Percentiles rank a stretch among this genome's conserved stretches.
These are phyloP conservation scores for Xerus inauris DNA, from an alignment of 2,113 vertebrate species.

Conservation along the genomic window DNA sequence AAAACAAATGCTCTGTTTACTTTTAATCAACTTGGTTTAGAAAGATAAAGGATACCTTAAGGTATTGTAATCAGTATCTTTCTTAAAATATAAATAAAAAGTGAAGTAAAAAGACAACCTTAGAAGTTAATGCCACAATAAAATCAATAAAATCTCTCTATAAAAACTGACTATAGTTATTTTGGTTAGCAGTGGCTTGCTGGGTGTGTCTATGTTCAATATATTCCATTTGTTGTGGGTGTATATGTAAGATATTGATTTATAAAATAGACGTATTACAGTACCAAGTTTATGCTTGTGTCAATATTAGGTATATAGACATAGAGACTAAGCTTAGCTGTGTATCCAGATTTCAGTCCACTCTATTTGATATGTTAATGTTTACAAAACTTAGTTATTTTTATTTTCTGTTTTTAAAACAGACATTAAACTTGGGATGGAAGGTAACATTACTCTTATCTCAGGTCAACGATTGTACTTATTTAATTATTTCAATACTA, in stretches of 20 bases:
- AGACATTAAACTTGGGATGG: background rate
- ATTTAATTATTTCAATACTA: background rate
- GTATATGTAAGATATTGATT: background rate
- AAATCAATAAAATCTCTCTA: background rate
- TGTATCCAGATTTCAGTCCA: background rate
- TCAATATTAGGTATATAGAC: background rate
- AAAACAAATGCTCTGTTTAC: background rate
- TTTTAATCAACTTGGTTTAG: background rate
- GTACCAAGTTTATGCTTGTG: background rate
- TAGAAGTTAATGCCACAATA: background rate
- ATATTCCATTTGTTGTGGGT: background rate
- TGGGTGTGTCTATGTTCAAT: background rate
- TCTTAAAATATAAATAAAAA: background rate
- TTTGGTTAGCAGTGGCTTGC: background rate
- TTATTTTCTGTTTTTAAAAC: background rate
- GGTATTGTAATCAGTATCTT: background rate
- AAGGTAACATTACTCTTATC: background rate
- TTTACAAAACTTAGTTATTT: background rate
- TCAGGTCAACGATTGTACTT: background rate
- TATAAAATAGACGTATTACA: background rate
- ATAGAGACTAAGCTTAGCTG: background rate
- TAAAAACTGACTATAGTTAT: background rate
- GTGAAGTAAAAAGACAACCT: background rate
- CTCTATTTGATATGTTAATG: background rate
- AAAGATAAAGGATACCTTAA: background rate